Conservation (phyloP, 2,888 invertebrate genomes). For the Himalopsyche anomala region DNA sequence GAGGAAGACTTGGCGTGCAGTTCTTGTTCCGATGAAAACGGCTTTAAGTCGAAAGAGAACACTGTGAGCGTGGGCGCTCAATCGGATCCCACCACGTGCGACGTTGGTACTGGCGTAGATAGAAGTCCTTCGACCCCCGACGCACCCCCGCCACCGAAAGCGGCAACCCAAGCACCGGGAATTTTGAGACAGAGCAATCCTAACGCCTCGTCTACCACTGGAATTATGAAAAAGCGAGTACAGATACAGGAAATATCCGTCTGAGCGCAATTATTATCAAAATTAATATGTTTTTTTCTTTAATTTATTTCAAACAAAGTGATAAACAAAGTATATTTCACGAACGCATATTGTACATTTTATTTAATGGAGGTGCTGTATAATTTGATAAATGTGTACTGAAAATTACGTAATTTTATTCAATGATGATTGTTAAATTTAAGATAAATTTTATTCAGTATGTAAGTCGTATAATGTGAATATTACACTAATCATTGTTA, state of each 20-base stretch:
- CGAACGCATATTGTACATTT: constrained; percentile 25
- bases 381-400: constrained; percentile 51
- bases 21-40: constrained; percentile 72
- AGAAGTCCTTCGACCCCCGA: constrained; percentile 76
- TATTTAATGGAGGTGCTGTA: constrained; percentile 34
- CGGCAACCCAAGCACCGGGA: constrained; percentile 75
- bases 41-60: constrained; percentile 72
- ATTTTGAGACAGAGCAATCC: constrained; percentile 77
- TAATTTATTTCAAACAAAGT: constrained; percentile 47
- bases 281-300: constrained; percentile 41
- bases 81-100: constrained; percentile 73
- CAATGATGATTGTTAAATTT: constrained; percentile 36
- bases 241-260: constrained; percentile 96
- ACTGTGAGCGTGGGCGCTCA: constrained; percentile 73
- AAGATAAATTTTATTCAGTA: constrained; percentile 43
- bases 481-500: constrained; percentile 40
- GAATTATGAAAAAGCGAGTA: constrained; percentile 91
- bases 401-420: constrained; percentile 46
- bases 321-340: constrained; percentile 41
- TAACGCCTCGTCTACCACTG: constrained; percentile 79
- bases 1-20: constrained; percentile 67
- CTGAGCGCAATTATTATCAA: constrained; percentile 72
- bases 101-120: constrained; percentile 70
- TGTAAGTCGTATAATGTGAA: constrained; percentile 45
- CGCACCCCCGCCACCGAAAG: constrained; percentile 79